Evolutionary conservation across 92 coral and sea anemone genomes (phyloP).

Genomic region (Porites evermanni): DNA sequence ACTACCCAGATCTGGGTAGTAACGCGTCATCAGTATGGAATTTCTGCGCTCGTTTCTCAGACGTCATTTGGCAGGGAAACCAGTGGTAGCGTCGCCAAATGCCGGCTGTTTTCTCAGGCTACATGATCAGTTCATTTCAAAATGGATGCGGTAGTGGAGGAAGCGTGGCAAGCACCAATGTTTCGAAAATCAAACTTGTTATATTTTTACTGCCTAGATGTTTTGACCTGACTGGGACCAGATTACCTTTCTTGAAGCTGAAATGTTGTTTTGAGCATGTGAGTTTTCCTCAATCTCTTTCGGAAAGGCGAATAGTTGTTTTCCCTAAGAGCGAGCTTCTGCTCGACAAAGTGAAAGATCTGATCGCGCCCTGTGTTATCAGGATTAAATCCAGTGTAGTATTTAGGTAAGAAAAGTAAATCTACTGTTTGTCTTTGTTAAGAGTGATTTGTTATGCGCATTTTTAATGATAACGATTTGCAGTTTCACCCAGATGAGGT

Average conservation of each 20-base stretch:
- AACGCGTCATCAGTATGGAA: too few species aligned
- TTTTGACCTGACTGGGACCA: slow-evolving; percentile 5
- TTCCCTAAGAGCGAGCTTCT: background rate
- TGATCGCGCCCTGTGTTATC: slow-evolving; percentile 17
- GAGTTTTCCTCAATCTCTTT: slow-evolving; percentile 11
- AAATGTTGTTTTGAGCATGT: slow-evolving; percentile 5
- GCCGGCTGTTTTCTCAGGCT: too few species aligned
- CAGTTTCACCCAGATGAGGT: too few species aligned
- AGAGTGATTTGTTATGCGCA: background rate
- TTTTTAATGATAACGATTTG: background rate
- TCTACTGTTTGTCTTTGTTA: background rate
- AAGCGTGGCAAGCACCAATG: background rate
- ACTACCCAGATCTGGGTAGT: too few species aligned
- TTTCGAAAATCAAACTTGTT: background rate
- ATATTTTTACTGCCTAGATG: slow-evolving; percentile 7
- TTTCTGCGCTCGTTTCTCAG: too few species aligned
- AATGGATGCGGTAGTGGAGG: slow-evolving; percentile 7
- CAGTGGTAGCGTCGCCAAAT: too few species aligned
- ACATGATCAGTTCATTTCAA: slow-evolving; percentile 1
- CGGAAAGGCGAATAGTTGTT: background rate
- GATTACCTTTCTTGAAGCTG: slow-evolving; percentile 12
- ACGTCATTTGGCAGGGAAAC: too few species aligned
- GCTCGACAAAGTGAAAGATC: background rate
- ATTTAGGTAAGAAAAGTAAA: background rate
- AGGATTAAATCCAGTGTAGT: background rate